These are phyloP conservation scores for Dorcus parallelipipedus DNA, from an alignment of 2,888 invertebrate genomes.

Conservation along the genomic window DNA sequence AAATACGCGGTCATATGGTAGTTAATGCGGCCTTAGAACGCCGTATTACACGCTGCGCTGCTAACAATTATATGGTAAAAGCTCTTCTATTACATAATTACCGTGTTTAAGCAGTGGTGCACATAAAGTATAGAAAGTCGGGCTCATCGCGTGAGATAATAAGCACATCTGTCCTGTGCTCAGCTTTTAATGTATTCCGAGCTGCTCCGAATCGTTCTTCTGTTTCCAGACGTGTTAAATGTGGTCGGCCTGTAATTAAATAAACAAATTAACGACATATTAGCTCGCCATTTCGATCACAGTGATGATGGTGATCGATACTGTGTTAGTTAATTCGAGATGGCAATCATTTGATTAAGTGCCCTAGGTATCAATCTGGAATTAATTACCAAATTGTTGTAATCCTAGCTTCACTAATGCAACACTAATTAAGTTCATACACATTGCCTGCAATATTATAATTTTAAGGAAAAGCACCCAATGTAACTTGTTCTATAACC, in stretches of 20 bases:
- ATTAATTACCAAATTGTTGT: constrained; percentile 14
- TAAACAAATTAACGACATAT: not conserved
- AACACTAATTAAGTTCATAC: too few relatives aligned
- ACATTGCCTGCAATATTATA: too few relatives aligned
- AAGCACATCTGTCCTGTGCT: not conserved
- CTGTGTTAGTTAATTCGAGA: constrained; percentile 10
- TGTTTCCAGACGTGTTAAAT: too few relatives aligned
- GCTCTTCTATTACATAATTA: not conserved
- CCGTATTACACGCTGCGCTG: not conserved
- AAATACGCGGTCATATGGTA: not conserved
- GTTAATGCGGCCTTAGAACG: too few relatives aligned
- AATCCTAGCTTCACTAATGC: not conserved
- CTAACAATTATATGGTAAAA: not conserved
- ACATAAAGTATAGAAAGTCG: not conserved
- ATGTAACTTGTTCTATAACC: too few relatives aligned
- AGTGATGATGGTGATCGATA: not conserved
- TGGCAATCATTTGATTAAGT: constrained; percentile 10
- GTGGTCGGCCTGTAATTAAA: too few relatives aligned
- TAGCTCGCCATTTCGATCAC: not conserved
- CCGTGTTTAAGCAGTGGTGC: not conserved
- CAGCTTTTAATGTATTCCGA: not conserved
- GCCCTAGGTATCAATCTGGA: constrained; percentile 11
- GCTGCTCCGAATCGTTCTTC: too few relatives aligned
- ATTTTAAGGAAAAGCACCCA: too few relatives aligned
- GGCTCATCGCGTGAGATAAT: not conserved